Base-by-base conservation (phyloP, 2,888 invertebrate species). In the Caenorhabditis virilis region DNA sequence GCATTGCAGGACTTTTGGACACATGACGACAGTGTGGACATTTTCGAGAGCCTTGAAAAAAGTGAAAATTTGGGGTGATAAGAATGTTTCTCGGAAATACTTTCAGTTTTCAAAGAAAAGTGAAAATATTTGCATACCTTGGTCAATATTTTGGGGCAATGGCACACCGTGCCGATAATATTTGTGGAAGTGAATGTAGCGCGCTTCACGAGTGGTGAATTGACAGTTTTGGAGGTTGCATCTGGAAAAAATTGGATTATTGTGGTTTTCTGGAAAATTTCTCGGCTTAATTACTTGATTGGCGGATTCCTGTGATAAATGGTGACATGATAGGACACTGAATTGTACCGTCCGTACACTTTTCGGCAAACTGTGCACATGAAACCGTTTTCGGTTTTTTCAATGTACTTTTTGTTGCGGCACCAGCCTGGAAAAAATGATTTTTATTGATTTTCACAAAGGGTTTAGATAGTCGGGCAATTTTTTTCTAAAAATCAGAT, bases 261-360 rank as follows among this genome's bases (percentile, higher is more conserved):
- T 13, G 22, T 11, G 20, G 7, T 15, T 38, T 6, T 25, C 50
- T 42, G 11, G 43, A 22, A 43, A 20, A 39, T 18, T n/a, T 7
- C n/a, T n/a, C n/a, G n/a, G n/a, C n/a, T n/a, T 20, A 16, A 54
- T 35, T 23, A 72, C 69, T 62, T 69, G 55, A 83, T 83, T 25
- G 83, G 83, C 27, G 83, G 83, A 53, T 83, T 83, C 23, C 83
- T 78, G 62, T 83, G 83, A 68, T 83, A 83, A 63, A 83, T 83
- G 55, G 83, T 83, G 43, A 83, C 83, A 62, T 83, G 83, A 58
- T 83, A 83, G 23, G 76, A 77, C n/a, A 82, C 82, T 9, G 79
- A 79, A 62, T 82, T 82, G 76, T 82, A 82, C 25, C 82, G 65
- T 11, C 73, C 70, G 66, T 80, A 82, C 33, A 80, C 75, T 67